A percentile compares a stretch with the other conserved stretches of the same genome.
Conservation (phyloP, 2,113 vertebrate genomes). For the Bubo blakistoni region DNA sequence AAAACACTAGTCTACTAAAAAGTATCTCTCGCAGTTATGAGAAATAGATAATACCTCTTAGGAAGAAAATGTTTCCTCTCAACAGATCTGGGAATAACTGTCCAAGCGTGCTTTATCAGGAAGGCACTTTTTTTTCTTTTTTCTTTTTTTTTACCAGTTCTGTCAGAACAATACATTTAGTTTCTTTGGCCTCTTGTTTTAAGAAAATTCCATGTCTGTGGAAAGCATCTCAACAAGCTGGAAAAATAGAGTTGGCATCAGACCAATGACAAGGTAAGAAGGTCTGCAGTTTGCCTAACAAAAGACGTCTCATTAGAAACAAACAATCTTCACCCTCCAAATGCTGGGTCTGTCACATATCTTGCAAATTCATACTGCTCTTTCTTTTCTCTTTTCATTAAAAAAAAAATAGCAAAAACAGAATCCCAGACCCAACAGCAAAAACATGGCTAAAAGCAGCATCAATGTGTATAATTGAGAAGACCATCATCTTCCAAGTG, state of each 20-base stretch:
- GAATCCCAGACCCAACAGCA: background rate
- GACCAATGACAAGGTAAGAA: background rate
- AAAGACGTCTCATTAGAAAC: background rate
- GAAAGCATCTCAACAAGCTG: background rate
- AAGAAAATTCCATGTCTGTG: background rate
- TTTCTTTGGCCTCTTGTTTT: background rate
- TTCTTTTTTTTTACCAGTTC: background rate
- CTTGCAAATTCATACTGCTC: background rate
- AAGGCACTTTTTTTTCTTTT: background rate
- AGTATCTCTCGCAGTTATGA: background rate
- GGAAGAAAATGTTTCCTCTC: background rate
- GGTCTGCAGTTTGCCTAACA: background rate
- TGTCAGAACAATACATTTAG: background rate
- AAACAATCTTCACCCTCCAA: background rate
- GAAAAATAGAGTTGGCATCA: background rate
- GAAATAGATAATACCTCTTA: background rate
- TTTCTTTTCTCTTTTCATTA: background rate
- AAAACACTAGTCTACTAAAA: background rate
- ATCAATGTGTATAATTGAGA: background rate
- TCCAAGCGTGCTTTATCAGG: background rate
- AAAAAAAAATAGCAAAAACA: background rate
- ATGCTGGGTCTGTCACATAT: background rate
- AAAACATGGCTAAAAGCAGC: background rate
- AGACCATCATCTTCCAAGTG: background rate
- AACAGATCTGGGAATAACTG: background rate